A percentile compares a stretch with the other conserved stretches of the same genome.
Conservation (phyloP, 1,140 invertebrate species). For the Euwallacea similis region DNA sequence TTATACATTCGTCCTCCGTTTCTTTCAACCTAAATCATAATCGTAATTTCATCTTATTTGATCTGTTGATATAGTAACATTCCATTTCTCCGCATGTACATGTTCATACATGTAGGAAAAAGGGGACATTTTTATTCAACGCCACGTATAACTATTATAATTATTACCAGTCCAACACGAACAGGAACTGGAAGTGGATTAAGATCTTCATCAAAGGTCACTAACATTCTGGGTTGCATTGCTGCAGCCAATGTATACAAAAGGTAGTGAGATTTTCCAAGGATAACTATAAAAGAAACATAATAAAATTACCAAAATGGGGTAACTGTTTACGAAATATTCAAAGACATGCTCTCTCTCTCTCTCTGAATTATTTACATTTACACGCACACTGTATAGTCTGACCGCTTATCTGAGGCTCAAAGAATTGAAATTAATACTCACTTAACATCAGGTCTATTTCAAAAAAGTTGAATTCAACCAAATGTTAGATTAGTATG, state of each 20-base stretch:
- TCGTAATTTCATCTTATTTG: too few relatives aligned
- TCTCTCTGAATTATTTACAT: neutral
- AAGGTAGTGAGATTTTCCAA: constrained; percentile 95
- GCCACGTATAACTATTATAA: too few relatives aligned
- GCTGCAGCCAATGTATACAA: constrained; percentile 94
- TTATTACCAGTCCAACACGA: constrained; percentile 86
- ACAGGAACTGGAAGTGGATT: constrained; percentile 94
- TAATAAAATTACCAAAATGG: neutral
- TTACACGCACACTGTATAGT: neutral
- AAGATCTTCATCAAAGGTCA: constrained; percentile 97
- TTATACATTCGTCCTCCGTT: neutral
- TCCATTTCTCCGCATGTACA: too few relatives aligned
- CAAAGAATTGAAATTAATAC: too few relatives aligned
- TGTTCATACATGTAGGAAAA: too few relatives aligned
- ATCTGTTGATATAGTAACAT: too few relatives aligned
- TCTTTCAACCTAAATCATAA: neutral
- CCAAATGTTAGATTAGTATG: too few relatives aligned
- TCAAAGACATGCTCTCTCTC: too few relatives aligned
- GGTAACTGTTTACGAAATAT: too few relatives aligned
- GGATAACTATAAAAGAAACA: constrained; percentile 72
- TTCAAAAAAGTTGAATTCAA: too few relatives aligned
- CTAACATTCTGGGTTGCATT: constrained; percentile 99
- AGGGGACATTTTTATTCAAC: too few relatives aligned
- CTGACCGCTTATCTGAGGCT: constrained; percentile 10
- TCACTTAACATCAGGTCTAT: too few relatives aligned